phyloP scores from a whole-genome alignment of 2,888 invertebrate genomes.

The Tipula confusa region DNA sequence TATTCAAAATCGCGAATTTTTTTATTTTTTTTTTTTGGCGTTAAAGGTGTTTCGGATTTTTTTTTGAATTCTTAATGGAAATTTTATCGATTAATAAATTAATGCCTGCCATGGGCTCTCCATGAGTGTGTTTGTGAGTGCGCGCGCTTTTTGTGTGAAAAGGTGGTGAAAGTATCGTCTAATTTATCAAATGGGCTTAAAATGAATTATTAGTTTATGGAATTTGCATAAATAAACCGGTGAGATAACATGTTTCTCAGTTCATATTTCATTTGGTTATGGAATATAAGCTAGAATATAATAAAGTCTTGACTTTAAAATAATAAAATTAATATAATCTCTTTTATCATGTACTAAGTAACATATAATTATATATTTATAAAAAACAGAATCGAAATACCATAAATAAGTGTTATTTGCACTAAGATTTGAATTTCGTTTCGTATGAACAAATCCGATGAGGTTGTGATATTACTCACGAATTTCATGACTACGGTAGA shows the following conservation, averaged over 20 bases:
- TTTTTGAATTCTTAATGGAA: not conserved
- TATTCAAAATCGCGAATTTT: not conserved
- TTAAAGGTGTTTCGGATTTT: not conserved
- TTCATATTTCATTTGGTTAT: not conserved
- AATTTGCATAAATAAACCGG: not conserved
- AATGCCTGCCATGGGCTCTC: not conserved
- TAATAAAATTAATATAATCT: too few relatives aligned
- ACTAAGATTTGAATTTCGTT: too few relatives aligned
- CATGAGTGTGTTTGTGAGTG: not conserved
- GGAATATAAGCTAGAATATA: too few relatives aligned
- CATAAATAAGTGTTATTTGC: too few relatives aligned
- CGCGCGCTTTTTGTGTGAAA: not conserved
- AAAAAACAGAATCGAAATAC: too few relatives aligned
- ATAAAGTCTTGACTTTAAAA: too few relatives aligned
- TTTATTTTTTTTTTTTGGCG: not conserved
- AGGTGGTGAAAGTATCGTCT: conserved; percentile 3
- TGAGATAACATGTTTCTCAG: not conserved
- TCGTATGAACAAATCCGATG: too few relatives aligned
- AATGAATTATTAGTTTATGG: not conserved
- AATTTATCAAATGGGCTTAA: not conserved
- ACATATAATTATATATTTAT: too few relatives aligned
- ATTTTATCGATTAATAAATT: conserved; percentile 20
- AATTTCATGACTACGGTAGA: too few relatives aligned
- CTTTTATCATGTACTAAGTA: too few relatives aligned
- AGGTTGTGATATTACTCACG: too few relatives aligned